phyloP scores from a whole-genome alignment of 1,140 invertebrate species.

The Rhopalosiphum maidis region DNA sequence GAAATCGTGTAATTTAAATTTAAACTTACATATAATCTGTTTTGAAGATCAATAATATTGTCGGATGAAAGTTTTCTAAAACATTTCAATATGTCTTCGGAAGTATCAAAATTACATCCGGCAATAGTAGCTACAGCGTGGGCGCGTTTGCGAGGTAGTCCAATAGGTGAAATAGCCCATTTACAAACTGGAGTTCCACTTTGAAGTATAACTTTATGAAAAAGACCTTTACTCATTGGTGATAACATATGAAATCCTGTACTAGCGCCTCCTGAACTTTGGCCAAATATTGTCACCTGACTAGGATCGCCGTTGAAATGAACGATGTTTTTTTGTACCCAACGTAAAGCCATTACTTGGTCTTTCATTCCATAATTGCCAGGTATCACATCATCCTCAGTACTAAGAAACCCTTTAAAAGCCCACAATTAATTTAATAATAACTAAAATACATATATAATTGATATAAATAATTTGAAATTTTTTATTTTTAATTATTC shows the following conservation, averaged over 20 bases:
- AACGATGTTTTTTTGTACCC: conserved; percentile 59
- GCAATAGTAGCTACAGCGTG: conserved; percentile 65
- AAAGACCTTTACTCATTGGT: conserved; percentile 60
- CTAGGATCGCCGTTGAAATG: conserved; percentile 59
- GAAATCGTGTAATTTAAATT: too few relatives aligned
- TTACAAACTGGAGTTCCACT: conserved; percentile 66
- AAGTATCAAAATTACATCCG: conserved; percentile 66
- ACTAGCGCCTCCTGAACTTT: conserved; percentile 57
- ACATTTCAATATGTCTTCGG: conserved; percentile 68
- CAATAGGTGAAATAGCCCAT: background rate
- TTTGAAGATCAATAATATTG: background rate
- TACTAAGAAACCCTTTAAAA: conserved; percentile 61
- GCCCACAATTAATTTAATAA: conserved; percentile 57
- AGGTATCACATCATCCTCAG: conserved; percentile 57
- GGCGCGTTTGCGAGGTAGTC: background rate
- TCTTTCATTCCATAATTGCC: conserved; percentile 60
- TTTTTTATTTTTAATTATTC: too few relatives aligned
- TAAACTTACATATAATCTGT: background rate
- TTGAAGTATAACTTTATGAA: conserved; percentile 63
- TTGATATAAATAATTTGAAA: too few relatives aligned
- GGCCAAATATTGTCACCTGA: conserved; percentile 59
- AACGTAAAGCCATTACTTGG: conserved; percentile 58
- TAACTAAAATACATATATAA: too few relatives aligned
- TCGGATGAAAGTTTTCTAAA: conserved; percentile 65
- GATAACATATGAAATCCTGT: conserved; percentile 58